Percentiles rank a stretch among this genome's conserved stretches.
Evolutionary conservation across 2,888 invertebrate species (phyloP).

Genomic region (Agrotis exclamationis): DNA sequence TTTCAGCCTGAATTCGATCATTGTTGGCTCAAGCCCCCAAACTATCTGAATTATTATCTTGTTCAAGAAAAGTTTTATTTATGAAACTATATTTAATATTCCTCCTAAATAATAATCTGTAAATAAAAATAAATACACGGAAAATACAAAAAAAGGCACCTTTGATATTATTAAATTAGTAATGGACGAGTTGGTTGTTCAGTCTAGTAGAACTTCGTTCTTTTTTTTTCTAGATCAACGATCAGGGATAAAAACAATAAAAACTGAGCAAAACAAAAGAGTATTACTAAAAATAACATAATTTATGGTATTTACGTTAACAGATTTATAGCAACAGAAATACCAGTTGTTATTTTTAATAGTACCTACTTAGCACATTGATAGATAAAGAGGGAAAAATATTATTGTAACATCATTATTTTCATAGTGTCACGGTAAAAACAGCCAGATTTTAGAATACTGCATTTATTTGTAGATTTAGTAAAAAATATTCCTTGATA

Average conservation of each 20-base stretch:
- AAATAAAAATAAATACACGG: too few relatives aligned
- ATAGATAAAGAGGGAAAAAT: conserved; percentile 43
- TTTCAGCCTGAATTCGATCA: too few relatives aligned
- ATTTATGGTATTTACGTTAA: conserved; percentile 9
- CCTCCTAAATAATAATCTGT: neutral
- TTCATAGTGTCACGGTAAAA: conserved; percentile 45
- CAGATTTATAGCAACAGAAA: conserved; percentile 13
- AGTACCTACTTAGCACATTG: too few relatives aligned
- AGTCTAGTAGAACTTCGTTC: neutral
- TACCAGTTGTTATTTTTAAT: neutral
- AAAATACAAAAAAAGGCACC: neutral
- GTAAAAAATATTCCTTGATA: conserved; percentile 18
- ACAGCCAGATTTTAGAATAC: conserved; percentile 24
- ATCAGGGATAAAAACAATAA: neutral
- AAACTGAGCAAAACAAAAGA: neutral
- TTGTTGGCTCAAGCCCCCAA: too few relatives aligned
- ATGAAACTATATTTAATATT: neutral
- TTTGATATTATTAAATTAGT: neutral
- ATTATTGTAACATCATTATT: conserved; percentile 38
- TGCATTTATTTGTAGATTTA: neutral
- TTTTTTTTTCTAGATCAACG: neutral
- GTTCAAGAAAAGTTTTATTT: neutral
- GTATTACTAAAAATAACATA: conserved; percentile 11
- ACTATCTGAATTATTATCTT: neutral
- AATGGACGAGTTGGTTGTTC: neutral